A percentile compares a stretch with the other conserved stretches of the same genome.
Evolutionary conservation across 2,797 vertebrate species (phyloP).

Genomic region (Mycteria americana): DNA sequence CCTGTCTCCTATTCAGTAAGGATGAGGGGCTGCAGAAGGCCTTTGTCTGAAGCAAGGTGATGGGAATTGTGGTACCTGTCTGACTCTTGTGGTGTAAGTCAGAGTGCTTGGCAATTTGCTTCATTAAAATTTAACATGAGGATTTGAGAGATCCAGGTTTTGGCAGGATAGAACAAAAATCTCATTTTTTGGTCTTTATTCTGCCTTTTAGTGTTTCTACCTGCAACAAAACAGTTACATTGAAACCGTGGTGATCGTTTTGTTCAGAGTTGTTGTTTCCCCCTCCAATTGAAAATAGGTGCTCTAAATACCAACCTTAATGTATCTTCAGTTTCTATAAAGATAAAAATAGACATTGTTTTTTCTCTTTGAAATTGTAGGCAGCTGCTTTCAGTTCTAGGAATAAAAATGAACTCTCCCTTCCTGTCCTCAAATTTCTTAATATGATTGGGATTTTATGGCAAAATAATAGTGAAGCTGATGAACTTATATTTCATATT

Average conservation of each 20-base stretch:
- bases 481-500: background rate
- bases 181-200: background rate
- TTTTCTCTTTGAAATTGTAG: background rate
- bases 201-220: background rate
- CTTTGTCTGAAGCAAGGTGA: background rate
- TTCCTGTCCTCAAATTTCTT: background rate
- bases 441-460: background rate
- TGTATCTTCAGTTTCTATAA: background rate
- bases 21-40: background rate
- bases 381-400: background rate
- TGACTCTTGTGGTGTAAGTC: background rate
- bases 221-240: background rate
- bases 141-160: background rate
- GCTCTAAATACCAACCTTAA: background rate
- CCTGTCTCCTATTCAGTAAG: background rate
- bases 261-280: background rate
- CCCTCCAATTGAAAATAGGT: background rate
- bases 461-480: background rate
- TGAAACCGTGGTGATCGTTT: background rate
- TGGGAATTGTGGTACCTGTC: background rate
- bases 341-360: background rate
- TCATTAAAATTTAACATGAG: background rate
- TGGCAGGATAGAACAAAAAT: background rate
- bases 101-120: background rate
- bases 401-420: background rate